Evolutionary conservation across 2,797 vertebrate species (phyloP).

Genomic region (Brachyalestes nurse): DNA sequence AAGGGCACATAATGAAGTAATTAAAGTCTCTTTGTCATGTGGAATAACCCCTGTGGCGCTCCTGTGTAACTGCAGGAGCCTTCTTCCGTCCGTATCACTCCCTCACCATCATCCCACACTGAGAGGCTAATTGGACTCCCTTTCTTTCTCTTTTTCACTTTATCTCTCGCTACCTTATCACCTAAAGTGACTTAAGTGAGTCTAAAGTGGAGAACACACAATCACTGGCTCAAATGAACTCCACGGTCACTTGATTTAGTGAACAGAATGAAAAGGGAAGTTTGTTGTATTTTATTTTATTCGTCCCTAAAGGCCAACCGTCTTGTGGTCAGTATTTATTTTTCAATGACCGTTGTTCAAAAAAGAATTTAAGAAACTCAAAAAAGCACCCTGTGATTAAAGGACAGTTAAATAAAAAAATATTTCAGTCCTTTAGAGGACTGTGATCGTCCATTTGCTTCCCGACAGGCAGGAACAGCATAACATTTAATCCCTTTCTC

Average conservation of each 20-base stretch:
- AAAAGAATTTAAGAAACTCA: too few species aligned
- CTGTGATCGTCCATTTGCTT: not conserved
- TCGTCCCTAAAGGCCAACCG: too few species aligned
- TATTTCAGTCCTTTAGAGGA: too few species aligned
- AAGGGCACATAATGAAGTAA: slow-evolving; percentile 59
- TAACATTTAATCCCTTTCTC: not conserved
- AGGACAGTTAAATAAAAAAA: too few species aligned
- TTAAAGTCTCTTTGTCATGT: slow-evolving; percentile 61
- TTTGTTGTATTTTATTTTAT: too few species aligned
- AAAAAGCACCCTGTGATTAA: too few species aligned
- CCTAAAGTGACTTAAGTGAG: slow-evolving; percentile 25
- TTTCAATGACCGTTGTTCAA: too few species aligned
- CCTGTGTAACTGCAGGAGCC: slow-evolving; percentile 38
- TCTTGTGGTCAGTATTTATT: too few species aligned
- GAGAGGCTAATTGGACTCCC: slow-evolving; percentile 49
- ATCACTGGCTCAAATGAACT: not conserved
- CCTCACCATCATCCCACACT: slow-evolving; percentile 45
- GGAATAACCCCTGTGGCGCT: slow-evolving; percentile 54
- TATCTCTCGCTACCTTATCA: slow-evolving; percentile 22
- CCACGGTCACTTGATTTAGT: slow-evolving; percentile 19
- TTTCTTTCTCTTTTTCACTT: not conserved
- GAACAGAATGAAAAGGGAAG: slow-evolving; percentile 18
- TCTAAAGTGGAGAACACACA: slow-evolving; percentile 1
- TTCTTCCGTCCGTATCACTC: slow-evolving; percentile 53
- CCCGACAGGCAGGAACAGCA: not conserved